Evolutionary conservation across 2,888 invertebrate genomes (phyloP), one percentile per base, ranked within the genome.

Genomic region (Cacoxenus indagator): DNA sequence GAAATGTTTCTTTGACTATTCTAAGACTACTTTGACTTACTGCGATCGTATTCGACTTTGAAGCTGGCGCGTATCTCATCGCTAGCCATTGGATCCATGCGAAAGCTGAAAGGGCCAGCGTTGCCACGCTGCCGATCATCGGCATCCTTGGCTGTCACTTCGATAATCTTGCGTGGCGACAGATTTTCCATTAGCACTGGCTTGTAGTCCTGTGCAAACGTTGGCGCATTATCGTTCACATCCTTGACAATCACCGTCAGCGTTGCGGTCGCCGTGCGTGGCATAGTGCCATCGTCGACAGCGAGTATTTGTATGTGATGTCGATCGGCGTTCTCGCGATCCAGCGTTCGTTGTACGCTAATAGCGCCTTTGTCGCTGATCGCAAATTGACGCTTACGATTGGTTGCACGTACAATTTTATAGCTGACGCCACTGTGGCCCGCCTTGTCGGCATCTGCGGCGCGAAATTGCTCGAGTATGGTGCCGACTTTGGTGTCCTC

Each of bases 261-360:
- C 0, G 96, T 96, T 1, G 96, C 96, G 0, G 96, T 97, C 0
- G 96, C 96, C 6, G 96, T 97, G 88, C 96, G 94, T 1, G 96
- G 94, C 1, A 96, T 96, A 54, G 93, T 92, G 4, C 96, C 97
- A 86, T 96, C 96, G 86, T 97, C 97, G 81, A 96, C 95, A 2
- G 97, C 97, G 78, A 97, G 90, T 75, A 98, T 96, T 90, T 96
- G 96, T 2, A 98, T 95, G 90, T 96, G 95, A 91, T 98, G 97
- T 62, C 96, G 91, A 19, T 96, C 96, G 0, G 95, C 95, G 81
- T 96, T 95, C 89, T 98, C 98, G 65, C 98, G 91, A 88, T 98
- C 98, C 69, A 98, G 90, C 14, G 93, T 92, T 67, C 97, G 90
- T 85, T 97, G 97, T 84, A 98, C 96, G 76, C 95, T 95, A 0